Evolutionary conservation across 1,140 invertebrate species (phyloP).

Genomic region (Geopemphigus sp.): DNA sequence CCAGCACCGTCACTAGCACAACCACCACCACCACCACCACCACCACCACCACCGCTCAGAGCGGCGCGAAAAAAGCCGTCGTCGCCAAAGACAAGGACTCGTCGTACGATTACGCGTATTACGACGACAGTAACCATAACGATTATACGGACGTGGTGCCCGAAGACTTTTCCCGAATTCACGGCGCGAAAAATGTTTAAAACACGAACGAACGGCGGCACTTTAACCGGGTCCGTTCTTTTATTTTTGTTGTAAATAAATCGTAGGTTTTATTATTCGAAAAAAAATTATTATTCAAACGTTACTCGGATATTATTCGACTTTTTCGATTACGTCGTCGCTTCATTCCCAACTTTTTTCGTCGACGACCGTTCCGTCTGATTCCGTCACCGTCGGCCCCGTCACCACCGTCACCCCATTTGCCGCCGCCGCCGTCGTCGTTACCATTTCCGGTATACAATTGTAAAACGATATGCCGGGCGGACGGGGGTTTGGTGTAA

Average conservation of each 20-base stretch:
- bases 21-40: slow-evolving; percentile 6
- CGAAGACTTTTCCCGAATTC: slow-evolving; percentile 53
- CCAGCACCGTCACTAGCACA: slow-evolving; percentile 29
- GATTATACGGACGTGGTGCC: slow-evolving; percentile 52
- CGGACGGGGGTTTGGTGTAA: background rate
- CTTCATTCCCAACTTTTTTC: no score
- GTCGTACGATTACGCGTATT: slow-evolving; percentile 54
- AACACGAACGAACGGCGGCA: no score
- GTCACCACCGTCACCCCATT: background rate
- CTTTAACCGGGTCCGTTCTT: no score
- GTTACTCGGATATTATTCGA: background rate
- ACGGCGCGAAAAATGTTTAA: slow-evolving; percentile 50
- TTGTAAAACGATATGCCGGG: background rate
- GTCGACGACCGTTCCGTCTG: background rate
- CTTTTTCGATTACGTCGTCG: background rate
- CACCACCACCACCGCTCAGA: background rate
- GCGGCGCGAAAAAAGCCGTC: slow-evolving; percentile 29
- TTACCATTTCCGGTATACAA: background rate
- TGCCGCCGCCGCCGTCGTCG: background rate
- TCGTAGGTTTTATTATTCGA: background rate
- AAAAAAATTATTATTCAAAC: no score
- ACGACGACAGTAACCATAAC: slow-evolving; percentile 53
- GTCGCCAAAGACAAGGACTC: slow-evolving; percentile 51
- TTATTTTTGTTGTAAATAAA: slow-evolving; percentile 48
- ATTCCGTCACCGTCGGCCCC: background rate